A percentile compares a stretch with the other conserved stretches of the same genome.
These are phyloP conservation scores for Edolisoma coerulescens DNA, from an alignment of 2,113 vertebrate genomes.

Conservation along the genomic window DNA sequence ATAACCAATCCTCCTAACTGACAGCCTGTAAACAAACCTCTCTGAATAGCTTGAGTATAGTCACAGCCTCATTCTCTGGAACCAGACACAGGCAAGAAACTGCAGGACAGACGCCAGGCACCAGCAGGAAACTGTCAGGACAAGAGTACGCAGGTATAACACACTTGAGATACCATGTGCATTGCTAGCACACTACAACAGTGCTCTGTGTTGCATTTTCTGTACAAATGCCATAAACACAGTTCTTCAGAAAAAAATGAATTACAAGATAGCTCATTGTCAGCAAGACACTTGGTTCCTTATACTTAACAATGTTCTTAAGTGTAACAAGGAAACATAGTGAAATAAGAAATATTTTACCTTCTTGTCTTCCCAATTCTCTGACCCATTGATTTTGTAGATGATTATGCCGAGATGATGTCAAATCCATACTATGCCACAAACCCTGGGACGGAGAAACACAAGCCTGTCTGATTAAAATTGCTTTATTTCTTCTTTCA, in stretches of 20 bases:
- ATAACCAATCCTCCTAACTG: not conserved
- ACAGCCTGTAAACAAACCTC: not conserved
- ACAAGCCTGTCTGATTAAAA: not conserved
- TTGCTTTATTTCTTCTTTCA: not conserved
- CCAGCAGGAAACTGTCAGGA: not conserved
- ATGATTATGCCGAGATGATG: not conserved
- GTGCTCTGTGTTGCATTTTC: not conserved
- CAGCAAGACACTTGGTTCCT: not conserved
- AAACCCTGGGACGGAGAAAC: constrained; percentile 1
- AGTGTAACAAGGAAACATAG: not conserved
- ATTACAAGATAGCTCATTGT: not conserved
- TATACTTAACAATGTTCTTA: not conserved
- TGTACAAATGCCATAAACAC: not conserved
- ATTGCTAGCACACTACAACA: not conserved
- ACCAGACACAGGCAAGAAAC: not conserved
- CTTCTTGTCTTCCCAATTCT: constrained; percentile 40
- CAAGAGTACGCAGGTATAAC: not conserved
- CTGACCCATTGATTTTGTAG: not conserved
- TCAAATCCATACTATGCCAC: constrained; percentile 47
- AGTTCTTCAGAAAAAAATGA: not conserved
- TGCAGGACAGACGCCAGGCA: not conserved
- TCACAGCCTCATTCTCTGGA: not conserved
- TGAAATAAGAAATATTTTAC: constrained; percentile 53
- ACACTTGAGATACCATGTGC: not conserved
- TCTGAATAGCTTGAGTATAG: not conserved